phyloP scores from a whole-genome alignment of 2,888 invertebrate genomes.

The Norana najaformis region DNA sequence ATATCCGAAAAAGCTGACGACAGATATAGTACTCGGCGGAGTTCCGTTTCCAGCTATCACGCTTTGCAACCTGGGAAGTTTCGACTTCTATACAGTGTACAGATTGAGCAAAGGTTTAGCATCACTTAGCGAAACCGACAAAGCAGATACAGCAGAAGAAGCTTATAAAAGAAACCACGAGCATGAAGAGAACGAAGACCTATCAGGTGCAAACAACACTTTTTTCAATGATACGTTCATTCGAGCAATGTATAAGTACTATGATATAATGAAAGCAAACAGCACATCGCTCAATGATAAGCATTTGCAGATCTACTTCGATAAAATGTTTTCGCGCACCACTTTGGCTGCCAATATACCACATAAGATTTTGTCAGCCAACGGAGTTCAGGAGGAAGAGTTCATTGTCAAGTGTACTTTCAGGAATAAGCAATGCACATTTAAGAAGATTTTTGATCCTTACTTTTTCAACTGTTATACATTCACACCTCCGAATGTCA shows the following conservation, averaged over 20 bases:
- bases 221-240: not conserved
- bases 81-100: not conserved
- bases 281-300: not conserved
- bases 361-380: not conserved
- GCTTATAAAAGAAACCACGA: not conserved
- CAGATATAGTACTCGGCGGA: not conserved
- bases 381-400: slow-evolving; percentile 33
- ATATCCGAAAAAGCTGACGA: not conserved
- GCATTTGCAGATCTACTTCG: not conserved
- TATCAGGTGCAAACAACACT: slow-evolving; percentile 34
- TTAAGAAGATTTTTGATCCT: slow-evolving; percentile 44
- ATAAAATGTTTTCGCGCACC: slow-evolving; percentile 3
- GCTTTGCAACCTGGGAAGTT: slow-evolving; percentile 7
- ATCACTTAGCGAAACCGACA: not conserved
- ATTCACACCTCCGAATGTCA: slow-evolving; percentile 39
- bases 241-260: not conserved
- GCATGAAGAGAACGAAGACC: slow-evolving; percentile 28
- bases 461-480: slow-evolving; percentile 48
- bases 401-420: slow-evolving; percentile 46
- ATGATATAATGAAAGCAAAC: not conserved
- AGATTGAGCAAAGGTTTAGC: not conserved
- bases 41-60: slow-evolving; percentile 21
- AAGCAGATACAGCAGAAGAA: not conserved
- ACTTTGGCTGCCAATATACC: not conserved
- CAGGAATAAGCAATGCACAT: slow-evolving; percentile 44